A percentile compares a stretch with the other conserved stretches of the same genome.
These are phyloP conservation scores for Galago senegalensis DNA, from an alignment of 2,797 vertebrate species.

Conservation along the genomic window DNA sequence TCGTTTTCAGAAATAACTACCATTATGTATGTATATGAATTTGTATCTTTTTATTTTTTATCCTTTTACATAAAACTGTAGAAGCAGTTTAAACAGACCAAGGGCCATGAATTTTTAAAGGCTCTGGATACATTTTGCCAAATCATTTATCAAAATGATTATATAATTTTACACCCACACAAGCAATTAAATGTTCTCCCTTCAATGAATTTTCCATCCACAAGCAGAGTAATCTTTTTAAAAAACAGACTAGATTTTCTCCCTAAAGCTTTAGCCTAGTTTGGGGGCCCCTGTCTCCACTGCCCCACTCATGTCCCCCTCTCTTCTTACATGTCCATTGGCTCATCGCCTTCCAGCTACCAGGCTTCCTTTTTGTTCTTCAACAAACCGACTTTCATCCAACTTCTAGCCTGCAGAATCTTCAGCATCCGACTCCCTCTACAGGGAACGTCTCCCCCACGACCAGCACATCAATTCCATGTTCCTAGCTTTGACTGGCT, in stretches of 20 bases:
- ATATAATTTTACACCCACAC: slow-evolving; percentile 30
- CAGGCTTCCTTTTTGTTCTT: not conserved
- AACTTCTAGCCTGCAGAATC: not conserved
- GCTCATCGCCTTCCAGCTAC: not conserved
- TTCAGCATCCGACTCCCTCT: not conserved
- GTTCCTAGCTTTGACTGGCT: not conserved
- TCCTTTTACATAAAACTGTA: not conserved
- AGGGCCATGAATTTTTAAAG: slow-evolving; percentile 28
- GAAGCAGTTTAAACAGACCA: not conserved
- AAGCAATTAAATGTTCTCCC: slow-evolving; percentile 28
- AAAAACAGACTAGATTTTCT: not conserved
- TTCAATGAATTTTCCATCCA: slow-evolving; percentile 24
- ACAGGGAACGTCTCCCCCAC: not conserved
- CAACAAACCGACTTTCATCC: not conserved
- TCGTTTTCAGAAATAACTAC: slow-evolving; percentile 16
- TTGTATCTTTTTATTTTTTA: not conserved
- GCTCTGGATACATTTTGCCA: not conserved
- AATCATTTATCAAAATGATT: slow-evolving; percentile 50
- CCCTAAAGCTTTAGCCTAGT: not conserved
- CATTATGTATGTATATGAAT: not conserved
- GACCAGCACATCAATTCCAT: not conserved
- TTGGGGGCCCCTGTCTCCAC: not conserved
- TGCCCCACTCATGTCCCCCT: rapidly evolving
- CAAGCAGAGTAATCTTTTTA: not conserved
- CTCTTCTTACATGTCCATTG: not conserved